Evolutionary conservation across 2,113 vertebrate species (phyloP), one percentile per base, ranked within the genome.

Genomic region (Ardeotis arabs): DNA sequence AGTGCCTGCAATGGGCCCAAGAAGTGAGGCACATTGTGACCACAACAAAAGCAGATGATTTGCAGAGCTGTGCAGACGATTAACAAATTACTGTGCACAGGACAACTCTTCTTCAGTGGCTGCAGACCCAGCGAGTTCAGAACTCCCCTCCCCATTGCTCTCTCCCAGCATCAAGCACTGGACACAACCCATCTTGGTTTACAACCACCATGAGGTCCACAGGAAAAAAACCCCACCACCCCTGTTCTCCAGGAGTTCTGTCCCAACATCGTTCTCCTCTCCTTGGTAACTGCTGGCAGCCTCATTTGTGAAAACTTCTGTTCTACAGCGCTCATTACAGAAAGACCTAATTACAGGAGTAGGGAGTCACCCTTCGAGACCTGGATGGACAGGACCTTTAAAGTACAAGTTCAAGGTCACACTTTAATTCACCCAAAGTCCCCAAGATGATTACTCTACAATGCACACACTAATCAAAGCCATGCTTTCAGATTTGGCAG

Each of bases 401-500:
- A 80, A 92, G 73, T 64, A 77, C 56, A 70, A 90, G 68, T 89
- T 95, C 85, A 97, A 97, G 95, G 93, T 96, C 89, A 91, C 24
- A 27, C 75, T 92, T 88, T 76, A 80, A 94, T 87, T 89, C 93
- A 69, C 63, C 69, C 83, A 6, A 81, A 95, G 94, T 92, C 87
- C 83, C 92, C 92, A 66, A 73, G 87, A 96, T 88, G 63, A 96
- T 94, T 97, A 88, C 92, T 87, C 86, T 84, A 92, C 89, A 92
- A 87, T 2, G 59, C 49, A 96, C 47, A 83, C 85, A 77, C 93
- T 96, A 94, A 97, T 93, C 93, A 97, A 90, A 96, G 90, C 91
- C 77, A 85, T 70, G 94, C 94, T 97, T 96, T 86, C 83, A 91
- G 94, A 85, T 95, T 95, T 97, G 96, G 97, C 95, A 97, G 95